Evolutionary conservation across 35 echinoderm and acorn worm species (phyloP).

Genomic region (Ptychodera flava): DNA sequence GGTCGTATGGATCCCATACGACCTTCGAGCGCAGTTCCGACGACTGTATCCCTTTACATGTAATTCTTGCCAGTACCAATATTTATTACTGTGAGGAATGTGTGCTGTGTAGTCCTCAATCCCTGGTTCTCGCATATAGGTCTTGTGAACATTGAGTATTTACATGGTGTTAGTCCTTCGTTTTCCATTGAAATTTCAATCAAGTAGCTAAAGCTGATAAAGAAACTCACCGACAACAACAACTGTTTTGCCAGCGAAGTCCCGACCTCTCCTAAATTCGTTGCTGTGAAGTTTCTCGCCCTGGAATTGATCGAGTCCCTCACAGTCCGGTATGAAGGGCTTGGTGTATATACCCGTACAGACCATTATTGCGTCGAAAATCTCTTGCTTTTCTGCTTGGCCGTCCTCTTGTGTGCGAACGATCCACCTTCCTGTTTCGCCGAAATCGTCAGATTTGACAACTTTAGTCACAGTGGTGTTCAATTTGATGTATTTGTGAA

Average conservation of each 20-base stretch:
- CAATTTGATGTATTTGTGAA: slow-evolving; percentile 50
- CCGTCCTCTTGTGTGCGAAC: neutral
- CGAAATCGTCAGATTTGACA: neutral
- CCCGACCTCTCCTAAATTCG: slow-evolving; percentile 16
- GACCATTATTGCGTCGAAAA: slow-evolving; percentile 51
- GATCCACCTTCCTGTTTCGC: neutral
- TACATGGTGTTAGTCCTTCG: neutral
- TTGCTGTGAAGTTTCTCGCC: slow-evolving; percentile 28
- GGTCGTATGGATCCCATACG: too few relatives aligned
- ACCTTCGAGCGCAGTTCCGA: too few relatives aligned
- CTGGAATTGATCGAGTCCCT: slow-evolving; percentile 32
- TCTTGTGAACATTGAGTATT: neutral
- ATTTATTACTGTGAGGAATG: neutral
- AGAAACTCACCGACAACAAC: slow-evolving; percentile 33
- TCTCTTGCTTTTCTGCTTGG: neutral
- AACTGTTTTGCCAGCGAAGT: slow-evolving; percentile 22
- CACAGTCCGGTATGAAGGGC: neutral
- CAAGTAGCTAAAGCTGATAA: neutral
- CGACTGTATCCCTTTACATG: too few relatives aligned
- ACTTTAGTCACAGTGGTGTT: slow-evolving; percentile 30
- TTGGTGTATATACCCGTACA: slow-evolving; percentile 24
- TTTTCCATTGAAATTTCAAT: too few relatives aligned
- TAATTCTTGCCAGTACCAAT: too few relatives aligned
- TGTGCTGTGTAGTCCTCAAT: neutral
- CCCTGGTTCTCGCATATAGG: neutral